These are phyloP conservation scores for Limonius californicus DNA, from an alignment of 1,140 invertebrate species.

Conservation along the genomic window DNA sequence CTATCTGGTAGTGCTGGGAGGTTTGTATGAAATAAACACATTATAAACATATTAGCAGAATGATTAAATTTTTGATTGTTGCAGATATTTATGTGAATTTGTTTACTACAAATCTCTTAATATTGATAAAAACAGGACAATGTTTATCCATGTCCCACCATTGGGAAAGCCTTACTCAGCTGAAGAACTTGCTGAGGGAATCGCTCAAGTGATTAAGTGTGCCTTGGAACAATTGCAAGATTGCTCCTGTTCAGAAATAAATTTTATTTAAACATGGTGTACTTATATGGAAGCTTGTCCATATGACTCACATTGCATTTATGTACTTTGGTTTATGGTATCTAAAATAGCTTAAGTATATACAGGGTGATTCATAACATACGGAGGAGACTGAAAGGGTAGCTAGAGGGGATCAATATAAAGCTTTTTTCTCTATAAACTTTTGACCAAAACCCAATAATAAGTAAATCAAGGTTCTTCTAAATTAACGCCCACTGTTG, in stretches of 20 bases:
- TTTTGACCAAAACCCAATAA: no score
- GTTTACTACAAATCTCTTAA: slow-evolving; percentile 63
- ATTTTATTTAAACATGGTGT: not conserved
- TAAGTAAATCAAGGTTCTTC: no score
- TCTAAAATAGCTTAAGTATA: no score
- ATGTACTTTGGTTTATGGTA: not conserved
- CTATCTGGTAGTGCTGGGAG: slow-evolving; percentile 50
- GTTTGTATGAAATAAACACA: slow-evolving; percentile 27
- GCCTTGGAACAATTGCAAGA: slow-evolving; percentile 29
- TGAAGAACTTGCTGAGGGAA: slow-evolving; percentile 51
- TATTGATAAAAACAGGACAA: slow-evolving; percentile 50
- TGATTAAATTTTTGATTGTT: slow-evolving; percentile 29
- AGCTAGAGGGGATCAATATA: no score
- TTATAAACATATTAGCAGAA: not conserved
- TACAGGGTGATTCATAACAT: no score
- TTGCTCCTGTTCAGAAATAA: not conserved
- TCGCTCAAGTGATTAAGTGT: slow-evolving; percentile 53
- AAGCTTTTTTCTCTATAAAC: no score
- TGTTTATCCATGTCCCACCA: slow-evolving; percentile 68
- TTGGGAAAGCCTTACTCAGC: slow-evolving; percentile 52
- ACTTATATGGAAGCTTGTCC: not conserved
- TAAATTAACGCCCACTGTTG: no score
- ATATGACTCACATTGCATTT: not conserved
- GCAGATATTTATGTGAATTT: slow-evolving; percentile 65
- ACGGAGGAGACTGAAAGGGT: no score